A percentile compares a stretch with the other conserved stretches of the same genome.
phyloP scores from a whole-genome alignment of 2,113 vertebrate genomes.

The Chunga burmeisteri region DNA sequence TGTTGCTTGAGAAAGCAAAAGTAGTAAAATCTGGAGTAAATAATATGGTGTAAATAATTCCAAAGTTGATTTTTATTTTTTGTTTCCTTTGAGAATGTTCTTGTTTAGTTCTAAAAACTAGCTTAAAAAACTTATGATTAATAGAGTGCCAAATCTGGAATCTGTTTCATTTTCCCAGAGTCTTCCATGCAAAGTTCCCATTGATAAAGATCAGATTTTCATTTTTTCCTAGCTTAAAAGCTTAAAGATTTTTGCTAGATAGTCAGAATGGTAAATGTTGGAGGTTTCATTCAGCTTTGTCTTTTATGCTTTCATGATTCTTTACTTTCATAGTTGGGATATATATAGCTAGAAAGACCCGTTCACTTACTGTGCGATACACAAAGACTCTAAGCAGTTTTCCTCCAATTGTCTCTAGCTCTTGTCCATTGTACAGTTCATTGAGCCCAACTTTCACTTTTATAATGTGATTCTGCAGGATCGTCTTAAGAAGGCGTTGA shows the following conservation, averaged over 20 bases:
- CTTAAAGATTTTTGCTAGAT: neutral
- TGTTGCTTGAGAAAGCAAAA: neutral
- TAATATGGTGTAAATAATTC: neutral
- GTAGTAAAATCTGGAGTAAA: neutral
- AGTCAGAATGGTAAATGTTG: neutral
- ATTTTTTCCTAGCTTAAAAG: neutral
- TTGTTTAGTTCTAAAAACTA: neutral
- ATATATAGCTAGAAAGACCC: neutral
- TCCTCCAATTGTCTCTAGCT: slow-evolving; percentile 89
- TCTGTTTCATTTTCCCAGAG: neutral
- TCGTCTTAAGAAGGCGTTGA: slow-evolving; percentile 82
- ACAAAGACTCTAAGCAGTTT: slow-evolving; percentile 91
- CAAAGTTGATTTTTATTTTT: neutral
- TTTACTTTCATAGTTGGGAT: neutral
- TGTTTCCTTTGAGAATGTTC: neutral
- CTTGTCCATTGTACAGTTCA: slow-evolving; percentile 91
- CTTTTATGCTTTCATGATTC: neutral
- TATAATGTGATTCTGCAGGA: slow-evolving; percentile 92
- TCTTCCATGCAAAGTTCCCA: neutral
- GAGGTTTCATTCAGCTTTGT: neutral
- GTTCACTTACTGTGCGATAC: slow-evolving; percentile 90
- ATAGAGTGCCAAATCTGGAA: neutral
- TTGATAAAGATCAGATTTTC: neutral
- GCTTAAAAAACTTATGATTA: neutral
- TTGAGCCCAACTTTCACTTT: slow-evolving; percentile 88